Conservation (phyloP, 1,140 invertebrate species). For the Acromyrmex heyeri region DNA sequence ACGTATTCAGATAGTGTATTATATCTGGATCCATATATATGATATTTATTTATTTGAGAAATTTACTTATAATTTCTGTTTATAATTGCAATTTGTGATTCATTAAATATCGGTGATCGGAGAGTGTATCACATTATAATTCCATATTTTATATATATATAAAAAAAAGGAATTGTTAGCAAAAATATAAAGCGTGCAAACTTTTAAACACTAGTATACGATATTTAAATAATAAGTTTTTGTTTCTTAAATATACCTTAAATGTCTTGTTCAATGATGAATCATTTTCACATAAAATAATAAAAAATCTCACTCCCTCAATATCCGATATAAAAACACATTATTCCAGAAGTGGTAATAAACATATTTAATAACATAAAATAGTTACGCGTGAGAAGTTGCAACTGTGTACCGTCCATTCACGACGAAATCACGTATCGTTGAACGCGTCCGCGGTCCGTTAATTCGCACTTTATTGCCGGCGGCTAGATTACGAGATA, state of each 20-base stretch:
- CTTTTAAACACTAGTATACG: too few species aligned
- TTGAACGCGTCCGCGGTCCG: conserved; percentile 27
- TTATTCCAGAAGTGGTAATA: neutral
- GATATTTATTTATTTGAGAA: too few species aligned
- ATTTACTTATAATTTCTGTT: too few species aligned
- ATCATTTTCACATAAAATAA: neutral
- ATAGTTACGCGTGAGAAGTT: neutral
- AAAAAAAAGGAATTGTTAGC: too few species aligned
- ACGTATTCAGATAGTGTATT: too few species aligned
- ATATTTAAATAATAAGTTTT: neutral
- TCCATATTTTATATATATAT: too few species aligned
- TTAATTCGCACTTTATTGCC: conserved; percentile 69
- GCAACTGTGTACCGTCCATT: neutral
- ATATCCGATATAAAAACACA: neutral
- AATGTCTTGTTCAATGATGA: neutral
- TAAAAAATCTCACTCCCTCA: neutral
- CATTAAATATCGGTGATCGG: too few species aligned
- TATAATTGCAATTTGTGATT: too few species aligned
- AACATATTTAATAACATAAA: conserved; percentile 14
- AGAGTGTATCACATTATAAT: too few species aligned
- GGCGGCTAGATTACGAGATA: conserved; percentile 59
- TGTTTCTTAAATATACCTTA: too few species aligned
- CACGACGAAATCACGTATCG: conserved; percentile 49
- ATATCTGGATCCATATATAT: too few species aligned
- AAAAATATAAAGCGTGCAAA: too few species aligned